Evolutionary conservation across 2,888 invertebrate genomes (phyloP), one percentile per base, ranked within the genome.

Genomic region (Stenurella melanura): DNA sequence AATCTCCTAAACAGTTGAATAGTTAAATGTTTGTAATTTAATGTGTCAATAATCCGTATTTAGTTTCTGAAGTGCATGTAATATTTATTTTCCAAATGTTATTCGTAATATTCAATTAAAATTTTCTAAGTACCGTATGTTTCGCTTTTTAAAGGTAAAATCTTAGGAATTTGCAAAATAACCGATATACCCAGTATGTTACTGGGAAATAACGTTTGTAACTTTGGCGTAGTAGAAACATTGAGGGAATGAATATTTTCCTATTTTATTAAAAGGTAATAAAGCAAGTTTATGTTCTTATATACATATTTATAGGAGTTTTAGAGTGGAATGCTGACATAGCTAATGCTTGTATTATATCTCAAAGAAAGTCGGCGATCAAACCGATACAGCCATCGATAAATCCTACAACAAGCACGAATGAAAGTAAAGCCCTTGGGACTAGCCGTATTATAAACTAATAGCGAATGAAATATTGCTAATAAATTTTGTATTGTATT

Each of bases 401-500:
- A 56, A 18, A 56, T 56, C 7, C 56, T 18, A 7, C 18, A 56
- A 56, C 17, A n/a, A 56, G 56, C 18, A 56, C 56, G 56, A 10
- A 56, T 5, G 18, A 56, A 18, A 18, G 18, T 56, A 56, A 56
- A 56, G 2, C 18, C 56, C 56, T 56, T 56, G 56, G 56, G 56
- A 18, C 18, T 18, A 18, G 56, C 5, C 17, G 18, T 56, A 56
- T 56, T 56, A 56, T 56, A 56, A 56, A 56, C 6, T 56, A 56
- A 56, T 56, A 56, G 17, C 17, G 18, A 56, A 56, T 17, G 56
- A 56, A 56, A 56, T 18, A 56, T 18, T 9, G 56, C 56, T 56
- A 56, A 56, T 56, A 56, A 56, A 56, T 56, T 56, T 18, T 56
- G 56, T 56, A 56, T 56, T 56, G 18, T 56, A 42, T 42, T 42